These are phyloP conservation scores for Nesogale talazaci DNA, from an alignment of 2,113 vertebrate genomes.

Conservation along the genomic window DNA sequence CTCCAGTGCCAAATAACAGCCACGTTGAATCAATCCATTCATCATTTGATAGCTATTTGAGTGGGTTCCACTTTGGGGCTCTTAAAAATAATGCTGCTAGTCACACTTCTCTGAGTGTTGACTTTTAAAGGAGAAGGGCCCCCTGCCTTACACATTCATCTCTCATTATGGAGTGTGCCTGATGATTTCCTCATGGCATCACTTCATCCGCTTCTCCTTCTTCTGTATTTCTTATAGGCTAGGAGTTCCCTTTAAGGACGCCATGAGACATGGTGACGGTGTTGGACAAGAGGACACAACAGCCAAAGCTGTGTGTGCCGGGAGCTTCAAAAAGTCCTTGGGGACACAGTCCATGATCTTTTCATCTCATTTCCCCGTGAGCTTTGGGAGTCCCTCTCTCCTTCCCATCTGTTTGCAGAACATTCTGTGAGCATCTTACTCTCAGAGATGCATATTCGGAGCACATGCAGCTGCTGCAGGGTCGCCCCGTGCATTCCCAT, in stretches of 20 bases:
- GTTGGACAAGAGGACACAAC: neutral
- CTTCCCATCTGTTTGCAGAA: neutral
- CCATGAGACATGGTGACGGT: neutral
- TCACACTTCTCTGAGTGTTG: neutral
- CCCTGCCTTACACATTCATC: neutral
- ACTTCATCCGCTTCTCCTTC: neutral
- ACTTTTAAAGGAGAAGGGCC: conserved; percentile 31
- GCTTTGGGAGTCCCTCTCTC: too few relatives aligned
- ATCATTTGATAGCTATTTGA: neutral
- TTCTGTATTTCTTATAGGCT: neutral
- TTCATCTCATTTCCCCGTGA: too few relatives aligned
- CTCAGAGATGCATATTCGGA: neutral
- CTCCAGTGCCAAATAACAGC: neutral
- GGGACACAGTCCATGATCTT: too few relatives aligned
- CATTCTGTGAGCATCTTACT: neutral
- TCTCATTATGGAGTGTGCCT: neutral
- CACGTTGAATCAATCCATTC: conserved; percentile 5
- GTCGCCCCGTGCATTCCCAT: neutral
- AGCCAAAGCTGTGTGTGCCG: neutral
- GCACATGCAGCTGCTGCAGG: neutral
- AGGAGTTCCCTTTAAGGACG: neutral
- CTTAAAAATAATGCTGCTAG: neutral
- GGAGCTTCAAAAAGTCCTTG: too few relatives aligned
- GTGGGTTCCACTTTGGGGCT: neutral
- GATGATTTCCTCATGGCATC: conserved; percentile 8